Percentiles rank a stretch among this genome's conserved stretches.
These are phyloP conservation scores for Philhelius pedissequus DNA, from an alignment of 2,888 invertebrate genomes.

Conservation along the genomic window DNA sequence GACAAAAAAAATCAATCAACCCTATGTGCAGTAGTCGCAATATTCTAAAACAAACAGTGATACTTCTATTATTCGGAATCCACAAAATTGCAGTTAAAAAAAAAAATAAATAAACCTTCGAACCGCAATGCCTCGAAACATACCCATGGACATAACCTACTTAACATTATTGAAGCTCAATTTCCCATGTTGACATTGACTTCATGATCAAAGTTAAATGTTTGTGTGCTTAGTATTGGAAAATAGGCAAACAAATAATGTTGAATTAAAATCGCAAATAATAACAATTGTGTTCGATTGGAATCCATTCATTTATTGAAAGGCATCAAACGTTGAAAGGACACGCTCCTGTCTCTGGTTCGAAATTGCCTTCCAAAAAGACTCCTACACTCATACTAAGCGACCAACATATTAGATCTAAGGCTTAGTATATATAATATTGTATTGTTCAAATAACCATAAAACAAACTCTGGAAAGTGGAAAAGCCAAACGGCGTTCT, in stretches of 20 bases:
- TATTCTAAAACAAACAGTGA: constrained; percentile 34
- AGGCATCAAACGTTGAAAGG: constrained; percentile 45
- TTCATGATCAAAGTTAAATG: constrained; percentile 15
- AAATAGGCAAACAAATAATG: constrained; percentile 6
- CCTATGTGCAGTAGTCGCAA: constrained; percentile 28
- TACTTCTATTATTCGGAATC: constrained; percentile 13
- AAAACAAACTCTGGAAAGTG: constrained; percentile 47
- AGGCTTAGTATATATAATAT: constrained; percentile 50
- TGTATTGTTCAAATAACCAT: constrained; percentile 54
- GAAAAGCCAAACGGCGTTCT: constrained; percentile 24
- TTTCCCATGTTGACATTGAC: neutral
- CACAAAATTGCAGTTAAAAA: constrained; percentile 34
- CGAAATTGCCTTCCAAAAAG: neutral
- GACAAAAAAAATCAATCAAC: constrained; percentile 34
- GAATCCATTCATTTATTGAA: constrained; percentile 51
- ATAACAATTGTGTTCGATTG: neutral
- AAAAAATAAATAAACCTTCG: neutral
- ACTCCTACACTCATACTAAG: neutral
- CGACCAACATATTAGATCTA: too few species aligned
- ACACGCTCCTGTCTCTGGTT: constrained; percentile 13
- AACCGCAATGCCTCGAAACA: neutral
- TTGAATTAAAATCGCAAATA: constrained; percentile 42
- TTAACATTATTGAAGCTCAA: constrained; percentile 4
- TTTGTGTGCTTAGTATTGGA: constrained; percentile 1
- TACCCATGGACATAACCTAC: too few species aligned